Conservation (phyloP, 2,888 invertebrate genomes). For the Drosophila sordidapex region DNA sequence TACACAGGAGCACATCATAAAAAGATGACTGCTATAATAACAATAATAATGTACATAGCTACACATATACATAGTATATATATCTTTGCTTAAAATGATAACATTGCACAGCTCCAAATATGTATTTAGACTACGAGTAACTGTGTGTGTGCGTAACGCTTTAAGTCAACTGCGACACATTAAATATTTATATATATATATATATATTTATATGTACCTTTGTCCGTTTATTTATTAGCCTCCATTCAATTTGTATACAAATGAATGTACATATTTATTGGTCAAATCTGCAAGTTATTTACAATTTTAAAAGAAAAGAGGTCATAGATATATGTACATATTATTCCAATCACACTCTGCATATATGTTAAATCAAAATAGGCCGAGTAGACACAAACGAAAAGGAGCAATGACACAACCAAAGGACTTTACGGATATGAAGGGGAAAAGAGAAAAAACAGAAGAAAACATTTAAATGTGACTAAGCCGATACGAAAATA, state of each 20-base stretch:
- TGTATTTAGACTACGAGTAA: not conserved
- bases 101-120: conserved; percentile 14
- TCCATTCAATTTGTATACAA: conserved; percentile 4
- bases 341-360: conserved; percentile 1
- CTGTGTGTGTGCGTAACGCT: conserved; percentile 7
- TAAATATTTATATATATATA: not conserved
- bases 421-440: not conserved
- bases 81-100: conserved; percentile 23
- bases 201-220: not conserved
- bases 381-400: not conserved
- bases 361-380: conserved; percentile 2
- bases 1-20: conserved; percentile 13
- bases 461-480: not conserved
- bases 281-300: conserved; percentile 3
- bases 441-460: not conserved
- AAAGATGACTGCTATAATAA: conserved; percentile 15
- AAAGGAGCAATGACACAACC: not conserved
- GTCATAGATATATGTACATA: not conserved
- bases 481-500: not conserved
- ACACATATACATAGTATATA: not conserved
- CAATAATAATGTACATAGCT: not conserved
- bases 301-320: conserved; percentile 8
- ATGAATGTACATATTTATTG: conserved; percentile 19
- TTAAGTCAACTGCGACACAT: conserved; percentile 8
- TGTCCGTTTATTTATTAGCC: conserved; percentile 7